These are phyloP conservation scores for Maconellicoccus hirsutus DNA, from an alignment of 1,140 invertebrate species.

Conservation along the genomic window DNA sequence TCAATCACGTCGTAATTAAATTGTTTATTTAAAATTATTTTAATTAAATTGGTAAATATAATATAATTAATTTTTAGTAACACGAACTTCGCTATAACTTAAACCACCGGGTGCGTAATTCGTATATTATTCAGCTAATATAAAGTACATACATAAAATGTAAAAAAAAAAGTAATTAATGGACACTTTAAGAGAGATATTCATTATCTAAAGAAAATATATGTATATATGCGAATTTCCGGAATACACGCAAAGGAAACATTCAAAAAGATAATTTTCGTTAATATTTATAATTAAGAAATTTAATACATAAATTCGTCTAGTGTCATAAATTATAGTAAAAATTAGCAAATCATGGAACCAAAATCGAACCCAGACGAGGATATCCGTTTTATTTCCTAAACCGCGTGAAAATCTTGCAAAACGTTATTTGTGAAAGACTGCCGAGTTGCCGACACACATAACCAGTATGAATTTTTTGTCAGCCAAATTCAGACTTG, in stretches of 20 bases:
- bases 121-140: too few species aligned
- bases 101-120: too few species aligned
- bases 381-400: constrained; percentile 4
- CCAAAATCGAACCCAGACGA: neutral
- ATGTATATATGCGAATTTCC: neutral
- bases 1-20: too few species aligned
- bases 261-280: neutral
- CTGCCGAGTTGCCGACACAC: neutral
- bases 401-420: neutral
- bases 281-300: neutral
- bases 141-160: too few species aligned
- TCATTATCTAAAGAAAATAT: neutral
- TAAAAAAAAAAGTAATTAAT: neutral
- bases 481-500: neutral
- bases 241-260: neutral
- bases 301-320: neutral
- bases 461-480: neutral
- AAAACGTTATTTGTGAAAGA: neutral
- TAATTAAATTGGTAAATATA: too few species aligned
- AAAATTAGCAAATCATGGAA: neutral
- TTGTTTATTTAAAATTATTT: too few species aligned
- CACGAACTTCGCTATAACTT: too few species aligned
- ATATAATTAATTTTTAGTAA: too few species aligned
- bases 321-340: neutral
- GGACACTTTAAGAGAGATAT: neutral